Percentiles rank a stretch among this genome's conserved stretches.
These are phyloP conservation scores for Macaria liturata DNA, from an alignment of 2,888 invertebrate genomes.

Conservation along the genomic window DNA sequence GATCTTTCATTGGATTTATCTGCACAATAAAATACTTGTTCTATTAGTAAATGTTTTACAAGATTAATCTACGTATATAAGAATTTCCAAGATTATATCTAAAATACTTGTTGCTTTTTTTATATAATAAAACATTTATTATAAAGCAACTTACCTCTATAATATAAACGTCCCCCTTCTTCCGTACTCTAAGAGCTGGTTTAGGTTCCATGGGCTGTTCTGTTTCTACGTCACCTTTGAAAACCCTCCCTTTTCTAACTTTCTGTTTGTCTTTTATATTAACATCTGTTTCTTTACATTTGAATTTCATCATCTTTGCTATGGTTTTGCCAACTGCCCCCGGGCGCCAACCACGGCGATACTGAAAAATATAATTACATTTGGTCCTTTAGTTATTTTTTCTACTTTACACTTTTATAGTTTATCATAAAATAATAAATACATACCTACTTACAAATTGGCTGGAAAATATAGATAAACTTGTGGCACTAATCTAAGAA, in stretches of 20 bases:
- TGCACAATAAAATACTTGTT: constrained; percentile 34
- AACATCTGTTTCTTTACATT: constrained; percentile 60
- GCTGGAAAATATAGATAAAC: no score
- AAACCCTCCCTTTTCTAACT: constrained; percentile 48
- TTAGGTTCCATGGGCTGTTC: constrained; percentile 79
- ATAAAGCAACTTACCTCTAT: constrained; percentile 73
- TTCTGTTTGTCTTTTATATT: constrained; percentile 70
- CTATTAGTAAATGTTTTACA: not conserved
- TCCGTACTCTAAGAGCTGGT: constrained; percentile 85
- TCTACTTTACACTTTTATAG: no score
- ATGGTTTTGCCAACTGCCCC: constrained; percentile 8
- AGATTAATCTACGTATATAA: no score
- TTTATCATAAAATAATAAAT: no score
- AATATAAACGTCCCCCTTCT: constrained; percentile 85
- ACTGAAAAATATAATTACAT: not conserved
- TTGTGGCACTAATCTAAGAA: no score
- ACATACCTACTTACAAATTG: no score
- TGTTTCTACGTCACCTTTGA: constrained; percentile 57
- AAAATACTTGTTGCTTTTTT: no score
- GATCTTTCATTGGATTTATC: constrained; percentile 86
- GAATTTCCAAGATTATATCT: no score
- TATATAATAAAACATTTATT: not conserved
- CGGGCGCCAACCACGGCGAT: constrained; percentile 6
- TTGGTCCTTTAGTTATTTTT: no score
- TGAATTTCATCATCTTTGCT: constrained; percentile 9